A percentile compares a stretch with the other conserved stretches of the same genome.
These are phyloP conservation scores for Symphodus melops DNA, from an alignment of 2,113 vertebrate genomes.

Conservation along the genomic window DNA sequence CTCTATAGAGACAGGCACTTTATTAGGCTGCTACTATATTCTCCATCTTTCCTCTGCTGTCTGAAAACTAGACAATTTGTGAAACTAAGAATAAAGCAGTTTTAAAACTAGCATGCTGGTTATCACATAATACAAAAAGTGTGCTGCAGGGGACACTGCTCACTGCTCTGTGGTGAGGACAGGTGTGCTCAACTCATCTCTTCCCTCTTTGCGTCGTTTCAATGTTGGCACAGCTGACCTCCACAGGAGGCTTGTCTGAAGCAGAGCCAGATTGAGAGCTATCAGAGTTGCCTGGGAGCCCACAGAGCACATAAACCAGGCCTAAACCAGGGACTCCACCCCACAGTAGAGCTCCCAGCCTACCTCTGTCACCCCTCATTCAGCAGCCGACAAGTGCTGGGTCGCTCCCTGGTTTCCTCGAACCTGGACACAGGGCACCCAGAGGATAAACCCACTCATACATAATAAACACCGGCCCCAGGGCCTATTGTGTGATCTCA, in stretches of 20 bases:
- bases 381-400: constrained; percentile 46
- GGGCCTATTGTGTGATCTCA: constrained; percentile 73
- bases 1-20: constrained; percentile 59
- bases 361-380: constrained; percentile 38
- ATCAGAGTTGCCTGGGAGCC: constrained; percentile 55
- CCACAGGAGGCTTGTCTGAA: constrained; percentile 69
- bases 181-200: constrained; percentile 68
- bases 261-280: constrained; percentile 65
- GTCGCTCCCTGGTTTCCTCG: constrained; percentile 45
- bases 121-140: constrained; percentile 15
- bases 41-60: constrained; percentile 4
- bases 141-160: constrained; percentile 30
- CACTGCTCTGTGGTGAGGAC: constrained; percentile 54
- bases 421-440: constrained; percentile 59
- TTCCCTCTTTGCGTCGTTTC: constrained; percentile 53
- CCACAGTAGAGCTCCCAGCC: constrained; percentile 17
- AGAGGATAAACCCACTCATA: constrained; percentile 67
- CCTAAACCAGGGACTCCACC: constrained; percentile 45
- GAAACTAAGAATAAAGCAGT: background rate
- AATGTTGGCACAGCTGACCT: constrained; percentile 64
- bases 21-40: constrained; percentile 49
- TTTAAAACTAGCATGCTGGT: constrained; percentile 9
- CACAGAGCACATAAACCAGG: constrained; percentile 53
- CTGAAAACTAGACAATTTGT: constrained; percentile 17
- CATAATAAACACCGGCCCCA: constrained; percentile 75